Evolutionary conservation across 2,888 invertebrate genomes (phyloP).

Genomic region (Falcaria lacertinaria): DNA sequence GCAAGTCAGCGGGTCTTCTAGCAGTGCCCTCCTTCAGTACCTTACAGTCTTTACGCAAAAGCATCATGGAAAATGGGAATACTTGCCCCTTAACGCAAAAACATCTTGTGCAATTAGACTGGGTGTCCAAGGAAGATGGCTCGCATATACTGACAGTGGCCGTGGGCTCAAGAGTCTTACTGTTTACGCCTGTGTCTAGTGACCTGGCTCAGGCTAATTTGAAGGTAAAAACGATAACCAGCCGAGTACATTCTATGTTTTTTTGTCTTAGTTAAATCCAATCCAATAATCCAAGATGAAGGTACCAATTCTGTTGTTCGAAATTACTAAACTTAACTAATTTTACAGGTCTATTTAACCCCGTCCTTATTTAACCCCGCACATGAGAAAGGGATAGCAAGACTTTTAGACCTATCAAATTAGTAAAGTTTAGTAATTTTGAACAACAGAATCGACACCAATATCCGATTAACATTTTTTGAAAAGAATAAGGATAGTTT

Average conservation of each 20-base stretch:
- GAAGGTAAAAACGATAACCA: constrained; percentile 67
- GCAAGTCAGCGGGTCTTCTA: constrained; percentile 82
- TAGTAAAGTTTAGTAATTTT: too few relatives aligned
- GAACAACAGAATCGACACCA: too few relatives aligned
- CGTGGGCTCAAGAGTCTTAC: constrained; percentile 93
- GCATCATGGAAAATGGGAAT: constrained; percentile 94
- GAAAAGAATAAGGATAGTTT: too few relatives aligned
- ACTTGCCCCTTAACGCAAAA: constrained; percentile 94
- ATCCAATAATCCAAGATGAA: too few relatives aligned
- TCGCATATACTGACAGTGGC: constrained; percentile 98
- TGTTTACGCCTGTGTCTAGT: constrained; percentile 96
- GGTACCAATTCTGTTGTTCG: too few relatives aligned
- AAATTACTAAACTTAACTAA: too few relatives aligned
- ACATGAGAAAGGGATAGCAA: too few relatives aligned
- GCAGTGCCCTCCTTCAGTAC: constrained; percentile 96
- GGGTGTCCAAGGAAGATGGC: constrained; percentile 99
- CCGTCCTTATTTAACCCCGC: too few relatives aligned
- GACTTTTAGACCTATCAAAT: too few relatives aligned
- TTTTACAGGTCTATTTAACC: too few relatives aligned
- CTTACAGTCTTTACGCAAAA: constrained; percentile 90
- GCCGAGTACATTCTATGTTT: background rate
- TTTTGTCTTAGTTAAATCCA: too few relatives aligned
- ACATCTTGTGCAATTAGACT: constrained; percentile 96
- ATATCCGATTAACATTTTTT: too few relatives aligned
- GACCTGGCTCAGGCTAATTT: constrained; percentile 97